A percentile compares a stretch with the other conserved stretches of the same genome.
phyloP scores from a whole-genome alignment of 1,140 invertebrate genomes.

The Drosophila hydei region DNA sequence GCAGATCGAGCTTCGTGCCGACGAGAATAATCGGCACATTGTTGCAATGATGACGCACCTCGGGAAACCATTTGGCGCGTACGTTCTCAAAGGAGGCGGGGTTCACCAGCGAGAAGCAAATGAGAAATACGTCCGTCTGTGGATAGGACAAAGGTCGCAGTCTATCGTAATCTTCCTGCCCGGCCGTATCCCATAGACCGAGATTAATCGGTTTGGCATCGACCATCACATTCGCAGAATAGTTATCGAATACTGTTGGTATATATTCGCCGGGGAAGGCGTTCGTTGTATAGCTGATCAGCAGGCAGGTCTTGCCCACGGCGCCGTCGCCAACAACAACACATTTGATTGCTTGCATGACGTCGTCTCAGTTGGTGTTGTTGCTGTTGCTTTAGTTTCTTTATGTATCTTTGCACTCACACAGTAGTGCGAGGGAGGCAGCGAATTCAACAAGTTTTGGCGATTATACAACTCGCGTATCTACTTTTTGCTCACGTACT shows the following conservation, averaged over 20 bases:
- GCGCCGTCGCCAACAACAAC: constrained; percentile 97
- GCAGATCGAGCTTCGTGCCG: constrained; percentile 95
- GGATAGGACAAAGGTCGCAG: constrained; percentile 97
- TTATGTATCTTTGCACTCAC: constrained; percentile 45
- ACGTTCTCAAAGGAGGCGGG: constrained; percentile 99
- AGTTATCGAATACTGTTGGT: constrained; percentile 98
- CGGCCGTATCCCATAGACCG: constrained; percentile 96
- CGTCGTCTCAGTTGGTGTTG: constrained; percentile 26
- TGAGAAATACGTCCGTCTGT: constrained; percentile 98
- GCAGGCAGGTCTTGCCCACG: constrained; percentile 98
- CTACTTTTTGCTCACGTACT: constrained; percentile 54
- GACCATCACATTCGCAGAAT: constrained; percentile 99
- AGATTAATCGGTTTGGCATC: constrained; percentile 98
- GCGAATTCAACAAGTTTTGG: constrained; percentile 57
- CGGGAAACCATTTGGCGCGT: constrained; percentile 97
- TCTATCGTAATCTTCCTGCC: constrained; percentile 98
- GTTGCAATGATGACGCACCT: constrained; percentile 95
- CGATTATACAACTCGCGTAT: constrained; percentile 73
- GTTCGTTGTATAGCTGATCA: constrained; percentile 98
- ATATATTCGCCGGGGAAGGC: constrained; percentile 98
- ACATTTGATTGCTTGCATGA: constrained; percentile 97
- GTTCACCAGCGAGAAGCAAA: constrained; percentile 99
- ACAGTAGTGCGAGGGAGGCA: constrained; percentile 36
- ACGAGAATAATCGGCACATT: constrained; percentile 95
- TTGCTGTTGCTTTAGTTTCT: constrained; percentile 37